Conservation (phyloP, 2,797 vertebrate genomes). For the Gymnodraco acuticeps region DNA sequence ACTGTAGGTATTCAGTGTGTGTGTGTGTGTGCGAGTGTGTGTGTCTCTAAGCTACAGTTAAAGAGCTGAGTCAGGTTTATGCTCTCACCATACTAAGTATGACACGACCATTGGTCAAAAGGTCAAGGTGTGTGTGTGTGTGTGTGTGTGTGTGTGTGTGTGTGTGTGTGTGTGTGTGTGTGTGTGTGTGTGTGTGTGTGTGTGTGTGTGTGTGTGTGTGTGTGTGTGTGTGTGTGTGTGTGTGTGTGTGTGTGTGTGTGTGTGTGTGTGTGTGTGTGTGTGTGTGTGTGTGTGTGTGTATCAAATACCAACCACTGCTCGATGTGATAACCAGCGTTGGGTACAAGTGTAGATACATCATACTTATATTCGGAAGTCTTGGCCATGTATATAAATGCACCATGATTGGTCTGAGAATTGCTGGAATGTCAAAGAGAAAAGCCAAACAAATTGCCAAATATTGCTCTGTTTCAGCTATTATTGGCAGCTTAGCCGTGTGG, state of each 20-base stretch:
- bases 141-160: background rate
- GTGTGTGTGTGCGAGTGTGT: background rate
- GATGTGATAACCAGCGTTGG: too few relatives aligned
- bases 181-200: background rate
- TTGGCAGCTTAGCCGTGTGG: too few relatives aligned
- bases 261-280: background rate
- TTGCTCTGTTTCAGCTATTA: too few relatives aligned
- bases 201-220: background rate
- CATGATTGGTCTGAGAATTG: too few relatives aligned
- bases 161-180: too few relatives aligned
- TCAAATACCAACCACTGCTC: too few relatives aligned
- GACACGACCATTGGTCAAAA: constrained; percentile 39
- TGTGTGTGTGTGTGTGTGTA: too few relatives aligned
- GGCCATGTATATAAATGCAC: too few relatives aligned
- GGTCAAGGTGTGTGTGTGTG: constrained; percentile 21
- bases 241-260: background rate
- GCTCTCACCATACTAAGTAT: constrained; percentile 50
- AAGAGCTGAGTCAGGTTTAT: constrained; percentile 65
- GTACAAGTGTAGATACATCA: too few relatives aligned
- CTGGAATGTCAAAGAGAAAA: too few relatives aligned
- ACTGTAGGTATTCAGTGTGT: background rate
- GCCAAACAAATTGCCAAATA: too few relatives aligned
- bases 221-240: background rate
- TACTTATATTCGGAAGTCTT: too few relatives aligned
- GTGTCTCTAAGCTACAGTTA: constrained; percentile 14